Evolutionary conservation across 1,140 invertebrate genomes (phyloP).

Genomic region (Pseudomyrmex pallidus): DNA sequence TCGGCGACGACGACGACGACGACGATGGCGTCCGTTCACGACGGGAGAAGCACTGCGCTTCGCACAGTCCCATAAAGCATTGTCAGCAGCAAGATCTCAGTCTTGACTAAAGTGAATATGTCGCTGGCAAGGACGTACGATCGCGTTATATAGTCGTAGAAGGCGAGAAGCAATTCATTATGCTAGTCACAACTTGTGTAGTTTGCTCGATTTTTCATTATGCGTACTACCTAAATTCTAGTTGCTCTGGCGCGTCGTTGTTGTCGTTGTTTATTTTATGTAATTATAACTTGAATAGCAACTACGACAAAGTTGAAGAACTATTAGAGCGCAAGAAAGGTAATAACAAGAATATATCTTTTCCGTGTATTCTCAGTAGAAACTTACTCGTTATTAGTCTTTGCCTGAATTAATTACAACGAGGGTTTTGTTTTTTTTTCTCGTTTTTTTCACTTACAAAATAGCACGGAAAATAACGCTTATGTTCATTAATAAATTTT

Average conservation of each 20-base stretch:
- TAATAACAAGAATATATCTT: not conserved
- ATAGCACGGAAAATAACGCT: not conserved
- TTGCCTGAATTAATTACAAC: not conserved
- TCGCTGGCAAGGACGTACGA: slow-evolving; percentile 66
- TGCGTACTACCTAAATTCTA: slow-evolving; percentile 28
- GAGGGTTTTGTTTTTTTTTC: not conserved
- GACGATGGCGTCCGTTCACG: slow-evolving; percentile 35
- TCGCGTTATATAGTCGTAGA: slow-evolving; percentile 62
- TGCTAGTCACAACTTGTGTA: slow-evolving; percentile 53
- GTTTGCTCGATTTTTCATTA: slow-evolving; percentile 52
- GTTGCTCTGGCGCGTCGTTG: not conserved
- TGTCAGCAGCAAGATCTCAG: slow-evolving; percentile 60
- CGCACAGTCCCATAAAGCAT: slow-evolving; percentile 63
- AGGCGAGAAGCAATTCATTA: slow-evolving; percentile 31
- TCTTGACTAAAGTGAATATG: slow-evolving; percentile 62
- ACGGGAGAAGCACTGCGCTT: slow-evolving; percentile 42
- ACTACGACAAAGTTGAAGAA: slow-evolving; percentile 5
- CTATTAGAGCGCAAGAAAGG: too few relatives aligned
- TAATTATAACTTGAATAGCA: slow-evolving; percentile 26
- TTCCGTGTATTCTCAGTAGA: not conserved
- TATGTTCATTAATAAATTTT: slow-evolving; percentile 19
- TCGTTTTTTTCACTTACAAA: not conserved
- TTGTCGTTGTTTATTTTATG: slow-evolving; percentile 26
- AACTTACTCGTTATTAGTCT: not conserved
- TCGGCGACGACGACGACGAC: slow-evolving; percentile 17